phyloP scores from a whole-genome alignment of 2,888 invertebrate species.

The Plagodis dolabraria region DNA sequence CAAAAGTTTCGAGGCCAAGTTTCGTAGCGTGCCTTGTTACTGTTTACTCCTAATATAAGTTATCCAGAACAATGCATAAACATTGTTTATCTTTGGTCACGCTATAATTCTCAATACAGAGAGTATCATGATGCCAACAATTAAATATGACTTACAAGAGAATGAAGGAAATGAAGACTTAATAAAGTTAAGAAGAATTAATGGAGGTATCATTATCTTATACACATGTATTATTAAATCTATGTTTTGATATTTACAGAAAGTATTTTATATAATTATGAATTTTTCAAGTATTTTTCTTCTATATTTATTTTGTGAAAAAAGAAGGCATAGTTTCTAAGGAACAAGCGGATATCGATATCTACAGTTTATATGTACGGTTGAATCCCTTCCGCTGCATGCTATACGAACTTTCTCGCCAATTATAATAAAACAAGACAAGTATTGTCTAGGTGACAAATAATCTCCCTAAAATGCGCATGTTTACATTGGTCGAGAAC shows the following conservation, averaged over 20 bases:
- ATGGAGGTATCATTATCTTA: constrained; percentile 35
- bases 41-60: constrained; percentile 77
- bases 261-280: constrained; percentile 20
- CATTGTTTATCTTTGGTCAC: constrained; percentile 29
- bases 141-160: constrained; percentile 26
- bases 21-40: constrained; percentile 35
- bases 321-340: constrained; percentile 25
- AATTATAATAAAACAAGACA: constrained; percentile 9
- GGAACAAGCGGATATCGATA: constrained; percentile 34
- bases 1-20: constrained; percentile 22
- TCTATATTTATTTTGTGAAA: constrained; percentile 16
- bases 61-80: constrained; percentile 80
- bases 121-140: constrained; percentile 19
- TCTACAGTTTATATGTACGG: constrained; percentile 28
- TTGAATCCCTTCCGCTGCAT: constrained; percentile 30
- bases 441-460: constrained; percentile 6
- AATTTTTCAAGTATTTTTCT: constrained; percentile 24
- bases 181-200: constrained; percentile 33
- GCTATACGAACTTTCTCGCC: constrained; percentile 18
- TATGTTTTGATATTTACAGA: constrained; percentile 41
- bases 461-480: neutral
- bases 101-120: constrained; percentile 17
- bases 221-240: constrained; percentile 36
- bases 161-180: constrained; percentile 29
- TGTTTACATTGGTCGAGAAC: constrained; percentile 10